Base-by-base conservation (phyloP, 2,888 invertebrate genomes). In the Synanthedon formicaeformis region DNA sequence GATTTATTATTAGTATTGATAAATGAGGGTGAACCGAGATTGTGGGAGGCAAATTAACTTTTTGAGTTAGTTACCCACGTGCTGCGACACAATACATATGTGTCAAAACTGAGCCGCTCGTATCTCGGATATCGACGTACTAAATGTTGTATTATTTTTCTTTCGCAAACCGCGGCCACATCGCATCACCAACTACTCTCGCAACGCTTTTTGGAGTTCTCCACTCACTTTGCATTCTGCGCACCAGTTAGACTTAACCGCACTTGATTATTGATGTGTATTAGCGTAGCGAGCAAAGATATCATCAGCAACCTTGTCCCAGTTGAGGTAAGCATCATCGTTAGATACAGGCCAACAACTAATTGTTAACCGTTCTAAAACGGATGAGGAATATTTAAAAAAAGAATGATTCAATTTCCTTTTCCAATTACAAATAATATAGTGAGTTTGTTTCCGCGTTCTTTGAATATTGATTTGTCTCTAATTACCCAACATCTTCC, bases 261-360 rank as follows among this genome's bases (percentile, higher is more conserved):
- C n/a, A 45, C 4, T 23, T 23, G 23, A 23, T 23, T 23, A 23
- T n/a, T 45, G 45, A 13, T 45, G 14, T 12, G 14, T 45, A 59
- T 56, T 60, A 55, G 54, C 54, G 58, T 60, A 55, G 54, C 54
- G 58, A 51, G 55, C 57, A 1, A 34, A 34, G 65, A 65, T 65
- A 67, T 65, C 60, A 65, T 66, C 67, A 51, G 52, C 51, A 55
- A 61, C 71, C 71, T 71, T 71, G 71, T 64, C 56, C 65, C 51
- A 66, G 54, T 64, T 64, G 53, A 52, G 56, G 55, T 50, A 54
- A 59, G 56, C 61, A 56, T 56, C 54, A 51, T 54, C 54, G 52
- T 60, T 58, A 13, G 45, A n/a, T 13, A 49, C 23, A 16, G 18
- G 12, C 18, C 49, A 12, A 16, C 49, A 49, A 49, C 16, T 49